Percentiles rank a stretch among this genome's conserved stretches.
Evolutionary conservation across 1,140 invertebrate genomes (phyloP).

Genomic region (Sesamia nonagrioides): DNA sequence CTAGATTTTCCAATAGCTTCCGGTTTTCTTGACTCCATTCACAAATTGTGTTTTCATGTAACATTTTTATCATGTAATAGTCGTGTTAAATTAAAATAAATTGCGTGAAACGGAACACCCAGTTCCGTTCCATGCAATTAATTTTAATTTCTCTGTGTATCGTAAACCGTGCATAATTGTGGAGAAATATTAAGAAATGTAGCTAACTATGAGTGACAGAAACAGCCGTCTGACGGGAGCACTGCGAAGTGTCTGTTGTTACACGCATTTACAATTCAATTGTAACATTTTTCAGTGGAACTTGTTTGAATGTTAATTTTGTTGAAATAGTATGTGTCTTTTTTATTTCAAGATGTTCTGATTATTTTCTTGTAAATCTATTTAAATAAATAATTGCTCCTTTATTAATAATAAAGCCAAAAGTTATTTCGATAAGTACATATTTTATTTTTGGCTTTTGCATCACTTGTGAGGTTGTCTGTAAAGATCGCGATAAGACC

Average conservation of each 20-base stretch:
- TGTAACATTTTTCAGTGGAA: conserved; percentile 2
- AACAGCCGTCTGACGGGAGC: conserved; percentile 42
- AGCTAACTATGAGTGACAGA: background rate
- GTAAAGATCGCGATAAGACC: no score
- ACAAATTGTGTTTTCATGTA: conserved; percentile 24
- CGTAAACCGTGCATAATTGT: conserved; percentile 9
- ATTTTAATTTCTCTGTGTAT: conserved; percentile 7
- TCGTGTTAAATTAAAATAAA: conserved; percentile 22
- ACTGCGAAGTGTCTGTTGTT: conserved; percentile 5
- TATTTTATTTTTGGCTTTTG: no score
- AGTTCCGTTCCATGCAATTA: no score
- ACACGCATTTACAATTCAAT: background rate
- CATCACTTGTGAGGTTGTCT: no score
- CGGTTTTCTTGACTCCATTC: conserved; percentile 17
- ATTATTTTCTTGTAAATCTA: no score
- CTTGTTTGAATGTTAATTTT: no score
- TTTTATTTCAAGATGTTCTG: background rate
- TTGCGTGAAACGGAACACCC: conserved; percentile 18
- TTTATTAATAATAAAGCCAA: no score
- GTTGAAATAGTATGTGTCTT: background rate
- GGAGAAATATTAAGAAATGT: background rate
- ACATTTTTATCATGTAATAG: conserved; percentile 13
- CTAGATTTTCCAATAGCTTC: background rate
- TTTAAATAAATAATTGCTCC: no score
- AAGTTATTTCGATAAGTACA: no score